Evolutionary conservation across 2,888 invertebrate species (phyloP).

Genomic region (Dryobota labecula): DNA sequence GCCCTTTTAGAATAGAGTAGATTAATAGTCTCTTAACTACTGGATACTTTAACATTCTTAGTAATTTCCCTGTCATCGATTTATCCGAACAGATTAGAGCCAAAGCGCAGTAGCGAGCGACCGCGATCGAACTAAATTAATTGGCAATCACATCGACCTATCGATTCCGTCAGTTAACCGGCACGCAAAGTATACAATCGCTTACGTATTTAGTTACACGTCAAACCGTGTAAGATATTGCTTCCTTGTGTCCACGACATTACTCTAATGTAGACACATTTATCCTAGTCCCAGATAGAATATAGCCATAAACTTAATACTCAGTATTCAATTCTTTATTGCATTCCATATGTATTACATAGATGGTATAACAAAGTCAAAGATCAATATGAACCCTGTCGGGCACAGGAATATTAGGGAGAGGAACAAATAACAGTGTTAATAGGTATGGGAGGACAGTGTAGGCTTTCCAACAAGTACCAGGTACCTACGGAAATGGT

Average conservation of each 20-base stretch:
- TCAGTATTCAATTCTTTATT: too few species aligned
- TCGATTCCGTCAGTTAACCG: constrained; percentile 71
- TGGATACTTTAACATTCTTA: not conserved
- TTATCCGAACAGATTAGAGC: constrained; percentile 25
- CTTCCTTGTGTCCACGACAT: constrained; percentile 58
- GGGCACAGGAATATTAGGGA: too few species aligned
- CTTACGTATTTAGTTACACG: constrained; percentile 61
- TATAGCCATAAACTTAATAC: too few species aligned
- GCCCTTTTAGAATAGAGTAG: too few species aligned
- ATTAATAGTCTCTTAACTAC: not conserved
- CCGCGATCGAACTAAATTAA: constrained; percentile 72
- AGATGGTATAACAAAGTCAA: too few species aligned
- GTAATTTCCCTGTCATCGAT: constrained; percentile 32
- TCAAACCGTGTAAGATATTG: constrained; percentile 60
- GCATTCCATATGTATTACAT: too few species aligned
- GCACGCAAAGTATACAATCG: constrained; percentile 59
- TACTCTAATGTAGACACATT: constrained; percentile 27
- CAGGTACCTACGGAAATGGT: too few species aligned
- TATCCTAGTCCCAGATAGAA: constrained; percentile 6
- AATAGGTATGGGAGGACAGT: too few species aligned
- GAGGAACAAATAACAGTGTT: too few species aligned
- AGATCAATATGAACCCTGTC: too few species aligned
- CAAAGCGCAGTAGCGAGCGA: constrained; percentile 53
- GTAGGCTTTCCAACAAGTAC: too few species aligned
- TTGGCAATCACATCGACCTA: constrained; percentile 73